These are phyloP conservation scores for Sepioteuthis lessoniana DNA, from an alignment of 2,888 invertebrate species.

Conservation along the genomic window DNA sequence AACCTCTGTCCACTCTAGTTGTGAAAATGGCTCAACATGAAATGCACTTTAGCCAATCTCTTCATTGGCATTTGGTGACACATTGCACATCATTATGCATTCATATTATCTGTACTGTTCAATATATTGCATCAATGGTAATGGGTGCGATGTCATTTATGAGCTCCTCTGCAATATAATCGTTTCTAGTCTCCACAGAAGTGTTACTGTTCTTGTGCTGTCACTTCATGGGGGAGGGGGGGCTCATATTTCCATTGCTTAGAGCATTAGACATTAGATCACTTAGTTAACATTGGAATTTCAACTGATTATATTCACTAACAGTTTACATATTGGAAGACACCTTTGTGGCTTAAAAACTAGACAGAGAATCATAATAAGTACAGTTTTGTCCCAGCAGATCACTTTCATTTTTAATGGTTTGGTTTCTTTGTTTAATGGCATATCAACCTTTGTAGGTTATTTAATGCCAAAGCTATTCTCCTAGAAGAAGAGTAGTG, in stretches of 20 bases:
- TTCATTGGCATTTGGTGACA: background rate
- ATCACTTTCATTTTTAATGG: too few species aligned
- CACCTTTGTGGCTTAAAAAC: too few species aligned
- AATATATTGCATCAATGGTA: background rate
- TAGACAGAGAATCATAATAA: too few species aligned
- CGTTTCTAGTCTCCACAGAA: background rate
- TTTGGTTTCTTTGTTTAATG: too few species aligned
- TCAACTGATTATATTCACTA: background rate
- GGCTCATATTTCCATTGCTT: background rate
- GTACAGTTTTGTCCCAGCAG: too few species aligned
- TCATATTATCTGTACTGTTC: background rate
- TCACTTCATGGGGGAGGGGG: background rate
- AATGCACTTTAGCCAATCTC: background rate
- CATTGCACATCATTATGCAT: background rate
- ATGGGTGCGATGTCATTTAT: background rate
- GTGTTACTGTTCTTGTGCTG: too few species aligned
- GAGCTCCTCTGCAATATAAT: background rate
- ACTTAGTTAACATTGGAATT: background rate
- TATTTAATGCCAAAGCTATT: too few species aligned
- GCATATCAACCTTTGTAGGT: too few species aligned
- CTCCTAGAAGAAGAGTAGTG: too few species aligned
- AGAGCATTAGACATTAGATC: background rate
- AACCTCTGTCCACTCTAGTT: background rate
- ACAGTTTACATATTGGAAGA: background rate
- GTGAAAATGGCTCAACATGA: background rate